Conservation (phyloP, 2,113 vertebrate species). For the Bucco capensis region DNA sequence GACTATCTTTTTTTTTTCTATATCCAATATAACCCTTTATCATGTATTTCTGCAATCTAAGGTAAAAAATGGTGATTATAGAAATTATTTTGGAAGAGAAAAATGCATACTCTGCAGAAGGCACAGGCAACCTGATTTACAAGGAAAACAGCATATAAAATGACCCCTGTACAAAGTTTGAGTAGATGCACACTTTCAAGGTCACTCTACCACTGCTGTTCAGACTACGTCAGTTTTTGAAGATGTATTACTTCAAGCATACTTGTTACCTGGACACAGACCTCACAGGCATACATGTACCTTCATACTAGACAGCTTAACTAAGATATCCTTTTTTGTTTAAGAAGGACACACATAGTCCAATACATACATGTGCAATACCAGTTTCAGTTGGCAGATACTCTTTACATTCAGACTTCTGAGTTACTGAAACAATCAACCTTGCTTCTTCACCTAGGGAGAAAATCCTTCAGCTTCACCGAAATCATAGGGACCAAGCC, state of each 20-base stretch:
- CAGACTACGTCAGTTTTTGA: conserved; percentile 47
- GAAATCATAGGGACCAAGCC: not conserved
- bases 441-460: not conserved
- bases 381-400: not conserved
- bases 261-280: conserved; percentile 13
- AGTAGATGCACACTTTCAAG: conserved; percentile 43
- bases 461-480: not conserved
- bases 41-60: not conserved
- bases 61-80: conserved; percentile 27
- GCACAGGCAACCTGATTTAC: conserved; percentile 22
- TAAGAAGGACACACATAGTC: too few species aligned
- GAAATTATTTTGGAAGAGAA: conserved; percentile 26
- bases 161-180: conserved; percentile 31
- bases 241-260: conserved; percentile 17
- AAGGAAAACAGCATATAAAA: conserved; percentile 19
- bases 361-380: not conserved
- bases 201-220: not conserved
- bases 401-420: accelerated
- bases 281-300: not conserved
- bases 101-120: conserved; percentile 47
- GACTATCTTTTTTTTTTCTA: not conserved
- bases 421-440: not conserved
- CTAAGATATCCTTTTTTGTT: not conserved
- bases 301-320: not conserved
- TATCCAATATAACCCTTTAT: not conserved